These are phyloP conservation scores for Semnornis frantzii DNA, from an alignment of 2,113 vertebrate species.

Conservation along the genomic window DNA sequence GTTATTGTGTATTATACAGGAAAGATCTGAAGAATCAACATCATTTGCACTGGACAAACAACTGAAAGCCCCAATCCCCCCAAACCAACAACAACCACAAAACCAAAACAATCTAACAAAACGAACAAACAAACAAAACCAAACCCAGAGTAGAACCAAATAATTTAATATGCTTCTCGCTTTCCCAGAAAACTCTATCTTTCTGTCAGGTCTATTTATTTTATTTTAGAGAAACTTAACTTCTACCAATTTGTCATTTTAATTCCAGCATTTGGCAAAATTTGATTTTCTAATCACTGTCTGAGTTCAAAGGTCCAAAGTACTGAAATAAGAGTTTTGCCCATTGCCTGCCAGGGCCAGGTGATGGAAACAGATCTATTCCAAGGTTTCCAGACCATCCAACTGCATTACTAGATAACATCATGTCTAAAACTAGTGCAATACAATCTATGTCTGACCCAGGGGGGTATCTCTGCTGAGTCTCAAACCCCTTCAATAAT, in stretches of 20 bases:
- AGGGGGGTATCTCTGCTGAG: not conserved
- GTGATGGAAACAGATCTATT: not conserved
- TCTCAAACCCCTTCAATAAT: not conserved
- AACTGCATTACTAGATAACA: not conserved
- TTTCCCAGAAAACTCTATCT: not conserved
- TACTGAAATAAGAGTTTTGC: not conserved
- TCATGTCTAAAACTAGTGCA: not conserved
- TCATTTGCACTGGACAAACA: not conserved
- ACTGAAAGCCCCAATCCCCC: no score
- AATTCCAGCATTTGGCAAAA: constrained; percentile 27
- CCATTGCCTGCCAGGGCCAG: not conserved
- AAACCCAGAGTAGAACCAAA: not conserved
- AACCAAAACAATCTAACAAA: no score
- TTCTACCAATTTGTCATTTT: not conserved
- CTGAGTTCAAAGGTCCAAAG: not conserved
- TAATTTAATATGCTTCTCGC: not conserved
- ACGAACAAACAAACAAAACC: not conserved
- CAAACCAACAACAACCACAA: no score
- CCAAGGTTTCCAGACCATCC: not conserved
- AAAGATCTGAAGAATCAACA: not conserved
- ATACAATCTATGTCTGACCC: not conserved
- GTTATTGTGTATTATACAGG: not conserved
- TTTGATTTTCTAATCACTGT: not conserved
- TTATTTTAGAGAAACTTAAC: not conserved
- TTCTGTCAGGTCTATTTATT: not conserved